phyloP scores from a whole-genome alignment of 2,797 vertebrate genomes.

The Thalassophryne amazonica region DNA sequence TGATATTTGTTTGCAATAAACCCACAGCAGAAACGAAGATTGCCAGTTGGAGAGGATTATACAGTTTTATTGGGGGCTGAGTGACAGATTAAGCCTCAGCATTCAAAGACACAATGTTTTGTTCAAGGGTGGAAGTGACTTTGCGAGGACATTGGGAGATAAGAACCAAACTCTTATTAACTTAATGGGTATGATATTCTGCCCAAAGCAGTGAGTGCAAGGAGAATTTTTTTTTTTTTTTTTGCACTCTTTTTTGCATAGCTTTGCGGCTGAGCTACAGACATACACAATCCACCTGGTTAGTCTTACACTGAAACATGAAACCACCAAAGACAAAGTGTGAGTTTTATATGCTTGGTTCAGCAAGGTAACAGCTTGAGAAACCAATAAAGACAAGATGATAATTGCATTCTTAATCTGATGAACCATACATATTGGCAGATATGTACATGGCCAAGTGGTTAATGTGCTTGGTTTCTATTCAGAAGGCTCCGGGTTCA shows the following conservation, averaged over 20 bases:
- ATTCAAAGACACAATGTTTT: constrained; percentile 62
- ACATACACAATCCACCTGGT: constrained; percentile 9
- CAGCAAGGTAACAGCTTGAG: too few species aligned
- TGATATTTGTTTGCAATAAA: constrained; percentile 1
- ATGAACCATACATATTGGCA: too few species aligned
- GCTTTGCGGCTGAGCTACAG: constrained; percentile 11
- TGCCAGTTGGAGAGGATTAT: constrained; percentile 49
- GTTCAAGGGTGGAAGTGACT: constrained; percentile 69
- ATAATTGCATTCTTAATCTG: too few species aligned
- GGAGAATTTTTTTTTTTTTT: constrained; percentile 52
- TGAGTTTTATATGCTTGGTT: too few species aligned
- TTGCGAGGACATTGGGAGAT: constrained; percentile 65
- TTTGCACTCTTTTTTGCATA: constrained; percentile 29
- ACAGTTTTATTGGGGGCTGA: constrained; percentile 38
- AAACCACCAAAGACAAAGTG: constrained; percentile 36
- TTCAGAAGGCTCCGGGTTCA: too few species aligned
- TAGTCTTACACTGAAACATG: constrained; percentile 27
- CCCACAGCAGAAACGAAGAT: constrained; percentile 27
- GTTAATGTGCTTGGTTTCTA: too few species aligned
- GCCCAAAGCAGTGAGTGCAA: constrained; percentile 52
- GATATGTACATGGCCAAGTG: too few species aligned
- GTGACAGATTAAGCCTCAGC: constrained; percentile 50
- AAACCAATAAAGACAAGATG: too few species aligned
- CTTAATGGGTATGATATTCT: constrained; percentile 64
- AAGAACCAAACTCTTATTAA: constrained; percentile 68